Percentiles rank a stretch among this genome's conserved stretches.
phyloP scores from a whole-genome alignment of 2,797 vertebrate genomes.

The Chloroceryle amazona region DNA sequence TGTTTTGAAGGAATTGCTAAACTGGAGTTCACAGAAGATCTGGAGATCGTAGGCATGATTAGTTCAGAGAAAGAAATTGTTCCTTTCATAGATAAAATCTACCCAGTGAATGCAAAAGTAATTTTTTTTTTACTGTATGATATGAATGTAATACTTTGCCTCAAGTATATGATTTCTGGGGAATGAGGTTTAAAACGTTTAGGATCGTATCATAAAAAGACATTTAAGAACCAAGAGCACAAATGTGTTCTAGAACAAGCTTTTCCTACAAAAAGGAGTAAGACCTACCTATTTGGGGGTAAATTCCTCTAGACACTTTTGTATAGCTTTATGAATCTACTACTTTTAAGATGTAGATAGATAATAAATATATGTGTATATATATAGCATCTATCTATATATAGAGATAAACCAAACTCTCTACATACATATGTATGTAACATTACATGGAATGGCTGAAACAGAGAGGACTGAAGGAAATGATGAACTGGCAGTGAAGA shows the following conservation, averaged over 20 bases:
- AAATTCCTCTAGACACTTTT: background rate
- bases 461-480: background rate
- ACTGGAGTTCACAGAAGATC: conserved; percentile 86
- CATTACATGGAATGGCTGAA: background rate
- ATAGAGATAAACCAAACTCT: background rate
- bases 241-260: background rate
- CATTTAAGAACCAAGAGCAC: background rate
- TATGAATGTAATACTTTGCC: background rate
- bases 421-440: background rate
- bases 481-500: background rate
- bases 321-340: background rate
- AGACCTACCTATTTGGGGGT: background rate
- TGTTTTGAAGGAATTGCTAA: conserved; percentile 95
- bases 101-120: conserved; percentile 89
- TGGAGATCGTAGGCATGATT: conserved; percentile 91
- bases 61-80: conserved; percentile 92
- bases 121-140: background rate
- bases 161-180: background rate
- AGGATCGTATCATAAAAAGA: background rate
- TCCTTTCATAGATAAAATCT: conserved; percentile 87
- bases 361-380: too few species aligned
- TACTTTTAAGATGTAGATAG: background rate
- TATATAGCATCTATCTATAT: too few species aligned
- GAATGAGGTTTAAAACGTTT: background rate
- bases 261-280: background rate